Evolutionary conservation across 2,888 invertebrate species (phyloP).

Genomic region (Cantharis nigra): DNA sequence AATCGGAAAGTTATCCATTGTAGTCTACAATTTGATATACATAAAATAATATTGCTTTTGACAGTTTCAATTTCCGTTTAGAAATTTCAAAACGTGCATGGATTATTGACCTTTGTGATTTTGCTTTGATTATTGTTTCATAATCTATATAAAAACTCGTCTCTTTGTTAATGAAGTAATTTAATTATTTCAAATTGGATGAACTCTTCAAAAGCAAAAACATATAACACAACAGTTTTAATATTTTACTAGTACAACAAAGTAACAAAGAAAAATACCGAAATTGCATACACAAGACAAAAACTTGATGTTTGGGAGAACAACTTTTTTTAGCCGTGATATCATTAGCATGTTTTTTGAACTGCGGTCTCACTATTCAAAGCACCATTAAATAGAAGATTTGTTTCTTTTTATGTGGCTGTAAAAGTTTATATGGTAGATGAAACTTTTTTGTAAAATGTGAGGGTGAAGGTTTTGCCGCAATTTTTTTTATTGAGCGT

Average conservation of each 20-base stretch:
- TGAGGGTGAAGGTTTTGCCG: not conserved
- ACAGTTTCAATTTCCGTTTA: constrained; percentile 4
- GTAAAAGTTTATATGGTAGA: not conserved
- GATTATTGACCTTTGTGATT: constrained; percentile 1
- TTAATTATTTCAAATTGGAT: not conserved
- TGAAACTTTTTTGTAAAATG: not conserved
- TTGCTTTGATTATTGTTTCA: not conserved
- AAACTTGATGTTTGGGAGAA: not conserved
- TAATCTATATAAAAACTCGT: not conserved
- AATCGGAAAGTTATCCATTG: constrained; percentile 2
- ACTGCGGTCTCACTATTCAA: not conserved
- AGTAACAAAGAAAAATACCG: not conserved
- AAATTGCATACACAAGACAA: not conserved
- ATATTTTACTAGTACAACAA: not conserved
- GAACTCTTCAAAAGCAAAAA: not conserved
- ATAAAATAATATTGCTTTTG: not conserved
- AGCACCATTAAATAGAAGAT: not conserved
- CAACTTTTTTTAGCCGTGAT: not conserved
- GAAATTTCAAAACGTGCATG: not conserved
- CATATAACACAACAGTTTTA: no score
- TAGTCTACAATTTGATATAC: constrained; percentile 1
- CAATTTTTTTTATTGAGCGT: not conserved
- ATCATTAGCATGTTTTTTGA: not conserved
- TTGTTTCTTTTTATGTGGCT: not conserved
- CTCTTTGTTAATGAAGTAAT: not conserved